Evolutionary conservation across 2,888 invertebrate genomes (phyloP), one percentile per base, ranked within the genome.

Genomic region (Phytoseiulus persimilis): DNA sequence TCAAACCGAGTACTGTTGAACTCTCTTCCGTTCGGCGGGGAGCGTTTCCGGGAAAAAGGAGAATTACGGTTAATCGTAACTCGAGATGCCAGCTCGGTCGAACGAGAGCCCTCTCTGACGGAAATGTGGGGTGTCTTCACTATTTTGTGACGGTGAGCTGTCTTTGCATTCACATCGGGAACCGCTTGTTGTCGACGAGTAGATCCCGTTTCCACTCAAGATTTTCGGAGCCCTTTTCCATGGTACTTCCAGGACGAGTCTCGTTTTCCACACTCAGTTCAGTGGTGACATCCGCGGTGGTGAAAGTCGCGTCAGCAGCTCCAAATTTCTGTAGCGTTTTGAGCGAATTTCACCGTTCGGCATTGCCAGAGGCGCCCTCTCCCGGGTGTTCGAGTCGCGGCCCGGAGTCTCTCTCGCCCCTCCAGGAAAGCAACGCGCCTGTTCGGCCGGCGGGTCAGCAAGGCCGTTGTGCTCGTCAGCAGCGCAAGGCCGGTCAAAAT

Each of bases 361-460:
- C 33, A n/a, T 87, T 87, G 87, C 87, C 87, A 33, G 87, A 39
- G 45, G 87, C 87, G 87, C 87, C 33, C 87, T 87, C 87, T 87
- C 9, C 31, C 33, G 87, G 87, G 11, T 87, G 87, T n/a, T 33
- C n/a, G 87, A 11, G 33, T 83, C 83, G 31, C 1, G 31, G 18
- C 28, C 83, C 31, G 9, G 18, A 23, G 31, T 83, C 83, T 31
- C 83, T 83, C 33, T 83, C 83, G 83, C 83, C 83, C 18, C 33
- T 83, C 33, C 83, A 31, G 23, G 83, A 2, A 33, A 83, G 83
- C 31, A 0, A 31, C 65, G 28, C 65, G 65, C 65, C 2, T 65
- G 65, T 1, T 65, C 28, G 65, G 65, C 65, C 18, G 1, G 65
- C 28, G 9, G 65, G 23, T 18, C 65, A 18, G 65, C 65, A 65